A percentile compares a stretch with the other conserved stretches of the same genome.
These are phyloP conservation scores for Heteromurus nitidus DNA, from an alignment of 2,888 invertebrate species.

Conservation along the genomic window DNA sequence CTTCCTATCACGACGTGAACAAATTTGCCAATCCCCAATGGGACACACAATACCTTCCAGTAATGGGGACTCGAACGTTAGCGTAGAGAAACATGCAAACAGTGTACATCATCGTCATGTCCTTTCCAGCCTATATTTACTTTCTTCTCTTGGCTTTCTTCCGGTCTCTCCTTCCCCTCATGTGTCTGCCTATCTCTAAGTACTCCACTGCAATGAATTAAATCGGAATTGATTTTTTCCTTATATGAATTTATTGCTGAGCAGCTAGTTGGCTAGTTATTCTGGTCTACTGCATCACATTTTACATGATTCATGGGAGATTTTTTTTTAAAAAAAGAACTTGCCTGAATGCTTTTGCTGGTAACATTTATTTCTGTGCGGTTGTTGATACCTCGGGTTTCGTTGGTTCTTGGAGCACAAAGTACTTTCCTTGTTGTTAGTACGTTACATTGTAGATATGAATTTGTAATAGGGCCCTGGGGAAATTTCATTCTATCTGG, in stretches of 20 bases:
- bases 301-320: no score
- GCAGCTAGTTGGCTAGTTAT: no score
- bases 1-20: conserved; percentile 40
- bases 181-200: conserved; percentile 17
- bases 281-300: no score
- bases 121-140: not conserved
- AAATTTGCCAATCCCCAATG: conserved; percentile 52
- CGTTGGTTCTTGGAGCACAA: no score
- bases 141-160: conserved; percentile 1
- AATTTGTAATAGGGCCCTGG: conserved; percentile 57
- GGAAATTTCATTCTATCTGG: conserved; percentile 51
- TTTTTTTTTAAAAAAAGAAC: no score
- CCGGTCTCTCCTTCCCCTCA: not conserved
- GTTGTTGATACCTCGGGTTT: no score
- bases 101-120: not conserved
- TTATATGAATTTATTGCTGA: conserved; percentile 17
- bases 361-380: no score
- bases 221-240: conserved; percentile 36
- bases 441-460: no score
- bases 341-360: no score
- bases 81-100: not conserved
- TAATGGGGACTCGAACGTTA: not conserved
- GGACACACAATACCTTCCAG: not conserved
- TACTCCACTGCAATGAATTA: conserved; percentile 48
- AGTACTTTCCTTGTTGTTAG: no score